phyloP scores from a whole-genome alignment of 2,797 vertebrate species.

The Hafferia zeledoni region DNA sequence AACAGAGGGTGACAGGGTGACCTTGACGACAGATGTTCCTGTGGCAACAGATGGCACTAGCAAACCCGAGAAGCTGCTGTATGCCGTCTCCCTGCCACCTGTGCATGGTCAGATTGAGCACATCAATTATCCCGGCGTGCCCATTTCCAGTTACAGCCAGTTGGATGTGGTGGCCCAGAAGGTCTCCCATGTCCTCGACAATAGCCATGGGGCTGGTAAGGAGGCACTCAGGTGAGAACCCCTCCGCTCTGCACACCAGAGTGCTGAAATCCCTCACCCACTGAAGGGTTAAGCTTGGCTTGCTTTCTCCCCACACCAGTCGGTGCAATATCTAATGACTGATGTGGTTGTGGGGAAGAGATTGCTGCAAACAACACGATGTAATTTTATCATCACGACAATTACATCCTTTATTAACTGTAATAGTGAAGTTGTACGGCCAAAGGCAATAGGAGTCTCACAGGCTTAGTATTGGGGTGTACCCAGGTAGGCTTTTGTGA shows the following conservation, averaged over 20 bases:
- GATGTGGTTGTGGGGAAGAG: background rate
- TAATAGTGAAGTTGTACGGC: background rate
- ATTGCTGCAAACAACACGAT: background rate
- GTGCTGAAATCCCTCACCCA: background rate
- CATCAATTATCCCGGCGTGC: slow-evolving; percentile 84
- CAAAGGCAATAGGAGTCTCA: background rate
- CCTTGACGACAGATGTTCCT: slow-evolving; percentile 92
- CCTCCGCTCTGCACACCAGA: background rate
- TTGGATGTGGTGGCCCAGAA: slow-evolving; percentile 89
- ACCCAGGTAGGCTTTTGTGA: background rate
- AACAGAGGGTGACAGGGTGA: slow-evolving; percentile 90
- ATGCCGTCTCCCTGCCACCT: slow-evolving; percentile 83
- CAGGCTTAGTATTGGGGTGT: background rate
- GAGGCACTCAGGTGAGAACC: slow-evolving; percentile 86
- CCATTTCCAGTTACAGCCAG: slow-evolving; percentile 85
- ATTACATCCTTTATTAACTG: slow-evolving; percentile 33
- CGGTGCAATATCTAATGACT: background rate
- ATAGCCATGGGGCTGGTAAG: slow-evolving; percentile 75
- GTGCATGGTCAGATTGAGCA: slow-evolving; percentile 88
- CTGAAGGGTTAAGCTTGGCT: slow-evolving; percentile 34
- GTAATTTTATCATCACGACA: background rate
- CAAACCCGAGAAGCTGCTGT: slow-evolving; percentile 89
- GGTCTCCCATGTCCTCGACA: slow-evolving; percentile 85
- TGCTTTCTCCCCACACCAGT: background rate
- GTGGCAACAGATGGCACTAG: slow-evolving; percentile 88